phyloP scores from a whole-genome alignment of 2,113 vertebrate genomes.

The Myiagra hebetior region DNA sequence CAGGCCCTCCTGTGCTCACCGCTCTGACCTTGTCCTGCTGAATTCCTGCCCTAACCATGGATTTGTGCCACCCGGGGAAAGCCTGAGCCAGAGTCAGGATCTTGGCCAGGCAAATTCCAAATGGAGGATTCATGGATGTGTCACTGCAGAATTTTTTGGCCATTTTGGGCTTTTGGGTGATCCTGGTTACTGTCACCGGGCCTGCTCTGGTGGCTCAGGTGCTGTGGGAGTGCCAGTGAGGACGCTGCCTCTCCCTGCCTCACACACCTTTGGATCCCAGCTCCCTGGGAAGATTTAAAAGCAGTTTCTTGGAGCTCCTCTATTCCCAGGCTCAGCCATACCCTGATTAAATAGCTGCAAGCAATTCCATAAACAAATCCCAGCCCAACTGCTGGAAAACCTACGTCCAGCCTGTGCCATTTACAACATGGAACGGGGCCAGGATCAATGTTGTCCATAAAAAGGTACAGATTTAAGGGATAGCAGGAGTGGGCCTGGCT shows the following conservation, averaged over 20 bases:
- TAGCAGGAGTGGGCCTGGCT: background rate
- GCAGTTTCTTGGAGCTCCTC: background rate
- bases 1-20: background rate
- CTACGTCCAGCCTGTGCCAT: background rate
- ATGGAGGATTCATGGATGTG: background rate
- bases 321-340: background rate
- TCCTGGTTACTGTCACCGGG: background rate
- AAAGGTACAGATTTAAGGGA: background rate
- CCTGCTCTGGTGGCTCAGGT: background rate
- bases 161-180: background rate
- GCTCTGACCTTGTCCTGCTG: background rate
- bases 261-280: background rate
- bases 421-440: accelerated
- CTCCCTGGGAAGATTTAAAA: background rate
- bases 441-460: background rate
- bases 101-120: background rate
- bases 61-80: background rate
- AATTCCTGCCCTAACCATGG: background rate
- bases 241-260: background rate
- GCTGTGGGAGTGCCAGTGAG: background rate
- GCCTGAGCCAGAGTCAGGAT: background rate
- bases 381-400: background rate
- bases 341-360: background rate
- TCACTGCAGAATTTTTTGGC: background rate
- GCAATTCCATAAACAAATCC: background rate